phyloP scores from a whole-genome alignment of 1,140 invertebrate genomes.

The Macrobrachium rosenbergii region DNA sequence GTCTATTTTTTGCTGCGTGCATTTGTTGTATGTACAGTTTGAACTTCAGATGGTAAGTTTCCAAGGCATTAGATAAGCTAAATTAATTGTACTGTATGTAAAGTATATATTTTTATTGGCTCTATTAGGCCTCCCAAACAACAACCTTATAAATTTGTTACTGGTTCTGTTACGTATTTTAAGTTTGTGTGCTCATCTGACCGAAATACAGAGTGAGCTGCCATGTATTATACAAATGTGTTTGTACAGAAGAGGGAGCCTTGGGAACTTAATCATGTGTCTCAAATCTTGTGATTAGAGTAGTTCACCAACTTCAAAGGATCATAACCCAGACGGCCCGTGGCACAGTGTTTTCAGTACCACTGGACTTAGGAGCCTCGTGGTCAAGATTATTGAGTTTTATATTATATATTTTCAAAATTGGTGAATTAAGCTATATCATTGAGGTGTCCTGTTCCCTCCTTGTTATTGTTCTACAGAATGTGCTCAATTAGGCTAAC shows the following conservation, averaged over 20 bases:
- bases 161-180: no score
- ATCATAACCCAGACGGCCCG: constrained; percentile 38
- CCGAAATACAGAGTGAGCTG: no score
- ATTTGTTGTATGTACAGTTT: constrained; percentile 63
- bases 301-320: constrained; percentile 55
- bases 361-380: constrained; percentile 45
- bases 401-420: constrained; percentile 61
- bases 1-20: constrained; percentile 64
- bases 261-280: constrained; percentile 56
- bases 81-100: neutral
- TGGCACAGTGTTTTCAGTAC: constrained; percentile 40
- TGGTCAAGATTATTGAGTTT: constrained; percentile 34
- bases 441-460: constrained; percentile 63
- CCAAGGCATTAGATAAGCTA: constrained; percentile 39
- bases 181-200: no score
- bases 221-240: no score
- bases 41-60: constrained; percentile 53
- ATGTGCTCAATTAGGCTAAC: constrained; percentile 64
- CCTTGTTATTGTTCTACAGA: constrained; percentile 64
- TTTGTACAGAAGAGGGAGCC: constrained; percentile 15
- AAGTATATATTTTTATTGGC: constrained; percentile 3
- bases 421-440: constrained; percentile 64
- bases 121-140: no score
- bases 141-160: no score
- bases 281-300: constrained; percentile 61